Evolutionary conservation across 2,113 vertebrate genomes (phyloP).

Genomic region (Maccullochella peelii): DNA sequence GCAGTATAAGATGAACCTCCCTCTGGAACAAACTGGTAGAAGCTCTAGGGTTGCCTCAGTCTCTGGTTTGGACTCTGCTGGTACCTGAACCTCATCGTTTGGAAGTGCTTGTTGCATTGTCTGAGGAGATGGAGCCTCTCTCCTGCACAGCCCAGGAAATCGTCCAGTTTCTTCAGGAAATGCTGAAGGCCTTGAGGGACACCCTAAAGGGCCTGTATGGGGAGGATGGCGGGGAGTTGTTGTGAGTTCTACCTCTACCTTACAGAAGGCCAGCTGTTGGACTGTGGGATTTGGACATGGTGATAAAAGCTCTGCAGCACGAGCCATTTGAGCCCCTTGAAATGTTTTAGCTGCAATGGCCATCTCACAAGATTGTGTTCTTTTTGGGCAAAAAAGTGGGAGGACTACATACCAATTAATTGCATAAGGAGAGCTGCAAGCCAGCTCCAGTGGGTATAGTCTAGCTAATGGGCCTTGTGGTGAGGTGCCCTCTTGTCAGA

Average conservation of each 20-base stretch:
- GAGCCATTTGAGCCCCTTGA: neutral
- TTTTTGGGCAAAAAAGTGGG: neutral
- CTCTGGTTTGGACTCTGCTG: neutral
- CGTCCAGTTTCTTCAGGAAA: neutral
- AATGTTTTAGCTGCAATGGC: neutral
- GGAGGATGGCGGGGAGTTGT: neutral
- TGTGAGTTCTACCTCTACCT: neutral
- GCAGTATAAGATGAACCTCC: neutral
- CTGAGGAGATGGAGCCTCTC: neutral
- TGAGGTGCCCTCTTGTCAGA: neutral
- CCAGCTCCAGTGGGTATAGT: neutral
- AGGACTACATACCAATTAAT: neutral
- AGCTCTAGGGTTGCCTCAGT: neutral
- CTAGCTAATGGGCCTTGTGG: neutral
- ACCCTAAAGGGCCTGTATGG: neutral
- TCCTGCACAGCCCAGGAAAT: neutral
- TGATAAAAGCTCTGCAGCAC: neutral
- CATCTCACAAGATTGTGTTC: neutral
- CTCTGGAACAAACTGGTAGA: neutral
- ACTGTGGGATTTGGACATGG: neutral
- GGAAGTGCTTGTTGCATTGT: neutral
- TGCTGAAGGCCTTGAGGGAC: neutral
- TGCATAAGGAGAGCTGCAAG: neutral
- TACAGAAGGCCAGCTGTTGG: neutral
- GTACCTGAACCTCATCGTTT: neutral